Percentiles rank a stretch among this genome's conserved stretches.
Evolutionary conservation across 2,888 invertebrate genomes (phyloP).

Genomic region (Diabrotica balteata): DNA sequence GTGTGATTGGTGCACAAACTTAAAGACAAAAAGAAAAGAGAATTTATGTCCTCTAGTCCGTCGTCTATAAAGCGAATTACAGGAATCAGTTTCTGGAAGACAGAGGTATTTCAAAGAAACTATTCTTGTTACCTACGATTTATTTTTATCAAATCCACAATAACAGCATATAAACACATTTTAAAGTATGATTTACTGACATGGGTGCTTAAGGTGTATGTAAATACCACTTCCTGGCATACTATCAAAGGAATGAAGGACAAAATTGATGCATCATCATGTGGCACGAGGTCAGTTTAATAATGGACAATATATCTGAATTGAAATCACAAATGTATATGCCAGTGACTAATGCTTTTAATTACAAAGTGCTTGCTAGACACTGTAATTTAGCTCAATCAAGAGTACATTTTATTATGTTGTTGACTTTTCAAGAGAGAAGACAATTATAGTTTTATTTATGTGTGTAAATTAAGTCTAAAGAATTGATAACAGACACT

Average conservation of each 20-base stretch:
- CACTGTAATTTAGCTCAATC: not conserved
- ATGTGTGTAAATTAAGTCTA: no score
- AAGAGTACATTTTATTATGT: no score
- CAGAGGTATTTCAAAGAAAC: no score
- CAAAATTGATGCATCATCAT: constrained; percentile 14
- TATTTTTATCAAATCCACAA: no score
- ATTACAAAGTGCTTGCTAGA: constrained; percentile 14
- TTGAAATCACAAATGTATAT: constrained; percentile 15
- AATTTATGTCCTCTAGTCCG: no score
- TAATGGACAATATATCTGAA: constrained; percentile 16
- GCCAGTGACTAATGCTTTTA: constrained; percentile 17
- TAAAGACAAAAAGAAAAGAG: no score
- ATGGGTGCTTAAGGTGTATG: constrained; percentile 7
- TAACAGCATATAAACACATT: not conserved
- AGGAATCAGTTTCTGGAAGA: no score
- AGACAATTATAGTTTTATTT: not conserved
- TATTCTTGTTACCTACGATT: no score
- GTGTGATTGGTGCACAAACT: no score
- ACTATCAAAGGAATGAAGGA: constrained; percentile 6
- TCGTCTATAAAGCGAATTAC: no score
- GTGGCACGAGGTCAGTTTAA: constrained; percentile 18
- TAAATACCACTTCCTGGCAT: constrained; percentile 7
- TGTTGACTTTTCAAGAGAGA: no score
- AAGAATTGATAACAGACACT: no score
- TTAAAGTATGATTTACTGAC: not conserved